Conservation (phyloP, 2,113 vertebrate species). For the Polypterus senegalus region DNA sequence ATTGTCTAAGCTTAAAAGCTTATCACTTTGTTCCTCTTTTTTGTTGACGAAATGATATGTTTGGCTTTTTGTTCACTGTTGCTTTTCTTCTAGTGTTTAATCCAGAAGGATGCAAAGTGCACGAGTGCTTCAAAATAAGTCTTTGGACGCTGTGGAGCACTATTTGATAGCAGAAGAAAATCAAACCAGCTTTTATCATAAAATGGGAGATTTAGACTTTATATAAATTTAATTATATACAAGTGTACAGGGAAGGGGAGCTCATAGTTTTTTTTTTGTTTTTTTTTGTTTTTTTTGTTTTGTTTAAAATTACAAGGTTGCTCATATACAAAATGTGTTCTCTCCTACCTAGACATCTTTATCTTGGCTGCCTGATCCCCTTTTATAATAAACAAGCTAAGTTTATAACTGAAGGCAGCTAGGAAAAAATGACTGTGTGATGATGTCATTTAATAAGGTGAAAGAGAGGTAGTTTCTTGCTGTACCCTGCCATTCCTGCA, state of each 20-base stretch:
- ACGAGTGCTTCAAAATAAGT: conserved; percentile 34
- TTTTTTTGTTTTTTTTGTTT: conserved; percentile 14
- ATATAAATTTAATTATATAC: not conserved
- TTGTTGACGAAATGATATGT: conserved; percentile 50
- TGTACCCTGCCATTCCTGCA: conserved; percentile 7
- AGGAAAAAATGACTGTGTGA: conserved; percentile 16
- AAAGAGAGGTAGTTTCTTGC: not conserved
- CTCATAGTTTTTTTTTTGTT: conserved; percentile 16
- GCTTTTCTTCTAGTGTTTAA: conserved; percentile 52
- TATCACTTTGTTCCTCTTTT: conserved; percentile 66
- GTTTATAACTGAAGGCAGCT: not conserved
- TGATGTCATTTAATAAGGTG: conserved; percentile 2
- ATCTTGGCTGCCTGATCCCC: conserved; percentile 12
- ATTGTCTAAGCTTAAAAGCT: conserved; percentile 48
- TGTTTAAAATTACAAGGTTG: conserved; percentile 16
- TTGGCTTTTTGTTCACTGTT: conserved; percentile 65
- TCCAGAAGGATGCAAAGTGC: conserved; percentile 52
- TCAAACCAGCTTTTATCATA: conserved; percentile 18
- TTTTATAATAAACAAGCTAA: conserved; percentile 9
- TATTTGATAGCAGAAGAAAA: conserved; percentile 20
- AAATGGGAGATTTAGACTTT: conserved; percentile 28
- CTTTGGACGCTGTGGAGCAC: conserved; percentile 30
- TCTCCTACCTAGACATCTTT: conserved; percentile 21
- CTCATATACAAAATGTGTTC: conserved; percentile 20
- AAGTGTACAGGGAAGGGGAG: conserved; percentile 3